Percentiles rank a stretch among this genome's conserved stretches.
Conservation (phyloP, 2,888 invertebrate genomes). For the Lithophane socia region DNA sequence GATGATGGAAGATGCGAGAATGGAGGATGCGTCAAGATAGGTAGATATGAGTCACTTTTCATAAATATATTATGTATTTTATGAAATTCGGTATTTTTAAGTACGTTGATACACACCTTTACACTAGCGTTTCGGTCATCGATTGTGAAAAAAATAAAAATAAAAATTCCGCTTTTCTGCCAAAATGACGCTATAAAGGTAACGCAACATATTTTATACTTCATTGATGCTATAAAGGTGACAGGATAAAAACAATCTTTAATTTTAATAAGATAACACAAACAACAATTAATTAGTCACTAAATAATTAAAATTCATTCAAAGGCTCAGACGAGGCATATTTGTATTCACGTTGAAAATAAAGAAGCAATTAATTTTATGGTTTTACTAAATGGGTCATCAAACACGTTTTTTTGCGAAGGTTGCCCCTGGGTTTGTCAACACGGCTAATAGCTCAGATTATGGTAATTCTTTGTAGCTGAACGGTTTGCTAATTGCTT, state of each 20-base stretch:
- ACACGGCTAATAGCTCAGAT: conserved; percentile 65
- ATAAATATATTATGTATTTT: neutral
- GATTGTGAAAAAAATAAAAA: neutral
- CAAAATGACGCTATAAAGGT: no score
- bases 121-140: no score
- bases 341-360: neutral
- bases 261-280: neutral
- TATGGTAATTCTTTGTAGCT: conserved; percentile 52
- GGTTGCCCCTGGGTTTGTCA: conserved; percentile 35
- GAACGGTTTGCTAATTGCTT: neutral
- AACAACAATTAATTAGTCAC: neutral
- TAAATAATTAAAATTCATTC: neutral
- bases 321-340: neutral
- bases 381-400: conserved; percentile 1
- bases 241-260: no score
- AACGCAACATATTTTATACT: no score
- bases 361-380: conserved; percentile 12
- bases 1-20: neutral
- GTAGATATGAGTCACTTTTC: neutral
- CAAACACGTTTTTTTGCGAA: conserved; percentile 16
- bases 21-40: neutral
- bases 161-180: no score
- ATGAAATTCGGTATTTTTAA: neutral
- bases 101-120: no score
- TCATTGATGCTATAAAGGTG: neutral